Conservation (phyloP, 1,140 invertebrate genomes). For the Aphis gossypii region DNA sequence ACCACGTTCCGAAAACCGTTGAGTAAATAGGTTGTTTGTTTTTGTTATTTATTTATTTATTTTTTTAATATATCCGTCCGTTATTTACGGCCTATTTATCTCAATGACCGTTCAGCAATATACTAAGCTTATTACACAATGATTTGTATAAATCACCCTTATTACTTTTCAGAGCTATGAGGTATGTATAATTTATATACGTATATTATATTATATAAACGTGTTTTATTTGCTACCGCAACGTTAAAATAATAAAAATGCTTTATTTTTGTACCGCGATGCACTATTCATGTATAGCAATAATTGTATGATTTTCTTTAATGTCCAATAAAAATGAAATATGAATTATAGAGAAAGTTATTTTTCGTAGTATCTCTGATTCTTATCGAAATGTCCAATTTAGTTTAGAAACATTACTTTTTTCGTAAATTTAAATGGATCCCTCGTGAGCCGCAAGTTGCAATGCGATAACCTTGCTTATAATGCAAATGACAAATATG, state of each 20-base stretch:
- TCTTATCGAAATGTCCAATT: conserved; percentile 14
- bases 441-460: not conserved
- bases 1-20: not conserved
- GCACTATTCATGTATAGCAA: not conserved
- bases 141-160: conserved; percentile 36
- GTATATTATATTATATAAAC: not conserved
- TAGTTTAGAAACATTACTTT: conserved; percentile 7
- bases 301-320: not conserved
- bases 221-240: not conserved
- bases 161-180: conserved; percentile 25
- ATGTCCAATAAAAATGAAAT: conserved; percentile 32
- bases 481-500: no score
- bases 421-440: conserved; percentile 24
- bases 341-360: conserved; percentile 10
- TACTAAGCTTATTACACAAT: conserved; percentile 18
- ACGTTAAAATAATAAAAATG: not conserved
- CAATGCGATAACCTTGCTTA: not conserved
- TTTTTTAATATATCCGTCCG: not conserved
- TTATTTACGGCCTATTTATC: conserved; percentile 40
- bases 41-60: not conserved
- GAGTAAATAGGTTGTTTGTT: not conserved
- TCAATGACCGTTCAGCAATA: not conserved
- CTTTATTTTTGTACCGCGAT: not conserved
- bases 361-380: not conserved
- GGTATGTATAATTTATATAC: not conserved